Conservation (phyloP, 2,113 vertebrate species). For the Octodon degus region DNA sequence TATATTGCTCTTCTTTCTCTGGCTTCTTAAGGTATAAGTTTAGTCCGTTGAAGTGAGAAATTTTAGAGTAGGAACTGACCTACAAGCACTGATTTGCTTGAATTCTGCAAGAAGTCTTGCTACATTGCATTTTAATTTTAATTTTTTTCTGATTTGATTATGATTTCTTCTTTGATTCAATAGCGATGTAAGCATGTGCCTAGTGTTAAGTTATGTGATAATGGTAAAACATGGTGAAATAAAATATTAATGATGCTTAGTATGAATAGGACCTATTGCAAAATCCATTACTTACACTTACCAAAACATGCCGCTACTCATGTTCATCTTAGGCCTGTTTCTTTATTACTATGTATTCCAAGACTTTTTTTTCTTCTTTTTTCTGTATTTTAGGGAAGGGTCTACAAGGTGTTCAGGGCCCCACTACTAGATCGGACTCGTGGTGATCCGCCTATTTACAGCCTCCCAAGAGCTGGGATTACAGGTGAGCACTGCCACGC, state of each 20-base stretch:
- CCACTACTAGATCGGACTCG: no score
- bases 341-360: neutral
- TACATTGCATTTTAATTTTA: neutral
- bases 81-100: neutral
- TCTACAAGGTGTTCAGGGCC: no score
- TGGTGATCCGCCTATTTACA: no score
- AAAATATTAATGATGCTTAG: neutral
- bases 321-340: neutral
- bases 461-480: no score
- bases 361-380: no score
- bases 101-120: neutral
- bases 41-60: neutral
- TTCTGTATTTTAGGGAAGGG: no score
- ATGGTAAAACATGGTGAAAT: neutral
- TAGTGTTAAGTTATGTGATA: neutral
- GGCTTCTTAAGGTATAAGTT: neutral
- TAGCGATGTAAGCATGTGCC: neutral
- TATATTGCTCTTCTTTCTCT: neutral
- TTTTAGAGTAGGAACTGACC: neutral
- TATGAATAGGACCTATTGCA: neutral
- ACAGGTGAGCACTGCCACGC: no score
- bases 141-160: conserved; percentile 17
- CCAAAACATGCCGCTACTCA: neutral
- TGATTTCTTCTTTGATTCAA: neutral
- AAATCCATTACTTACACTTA: neutral